phyloP scores from a whole-genome alignment of 2,797 vertebrate genomes.

The Delichon dasypus region DNA sequence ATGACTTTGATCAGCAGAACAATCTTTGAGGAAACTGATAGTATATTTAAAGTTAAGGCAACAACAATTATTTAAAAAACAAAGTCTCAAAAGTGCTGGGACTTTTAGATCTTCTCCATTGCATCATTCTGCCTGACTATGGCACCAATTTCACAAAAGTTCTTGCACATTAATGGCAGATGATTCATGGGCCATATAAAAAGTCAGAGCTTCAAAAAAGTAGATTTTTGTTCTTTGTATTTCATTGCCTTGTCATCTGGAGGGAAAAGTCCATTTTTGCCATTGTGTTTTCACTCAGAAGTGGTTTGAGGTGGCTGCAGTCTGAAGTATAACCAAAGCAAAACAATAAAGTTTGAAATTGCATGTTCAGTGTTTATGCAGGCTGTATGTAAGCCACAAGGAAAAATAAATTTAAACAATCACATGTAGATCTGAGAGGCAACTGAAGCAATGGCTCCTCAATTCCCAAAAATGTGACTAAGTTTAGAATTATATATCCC shows the following conservation, averaged over 20 bases:
- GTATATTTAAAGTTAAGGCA: not conserved
- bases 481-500: slow-evolving; percentile 36
- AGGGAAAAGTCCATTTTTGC: slow-evolving; percentile 63
- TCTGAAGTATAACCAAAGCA: slow-evolving; percentile 59
- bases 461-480: slow-evolving; percentile 24
- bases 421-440: slow-evolving; percentile 1
- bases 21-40: not conserved
- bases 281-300: slow-evolving; percentile 62
- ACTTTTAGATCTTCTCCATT: not conserved
- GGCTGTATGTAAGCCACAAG: slow-evolving; percentile 38
- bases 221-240: not conserved
- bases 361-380: slow-evolving; percentile 39
- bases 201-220: not conserved
- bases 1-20: not conserved
- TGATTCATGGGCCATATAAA: not conserved
- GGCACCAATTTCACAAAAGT: not conserved
- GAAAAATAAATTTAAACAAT: slow-evolving; percentile 22
- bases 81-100: not conserved
- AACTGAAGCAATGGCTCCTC: not conserved
- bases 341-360: slow-evolving; percentile 56
- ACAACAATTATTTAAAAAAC: not conserved
- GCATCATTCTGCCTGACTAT: not conserved
- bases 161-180: not conserved
- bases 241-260: slow-evolving; percentile 23
- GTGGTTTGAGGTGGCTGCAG: slow-evolving; percentile 57